Evolutionary conservation across 1,140 invertebrate genomes (phyloP), one percentile per base, ranked within the genome.

Genomic region (Ericerus pela): DNA sequence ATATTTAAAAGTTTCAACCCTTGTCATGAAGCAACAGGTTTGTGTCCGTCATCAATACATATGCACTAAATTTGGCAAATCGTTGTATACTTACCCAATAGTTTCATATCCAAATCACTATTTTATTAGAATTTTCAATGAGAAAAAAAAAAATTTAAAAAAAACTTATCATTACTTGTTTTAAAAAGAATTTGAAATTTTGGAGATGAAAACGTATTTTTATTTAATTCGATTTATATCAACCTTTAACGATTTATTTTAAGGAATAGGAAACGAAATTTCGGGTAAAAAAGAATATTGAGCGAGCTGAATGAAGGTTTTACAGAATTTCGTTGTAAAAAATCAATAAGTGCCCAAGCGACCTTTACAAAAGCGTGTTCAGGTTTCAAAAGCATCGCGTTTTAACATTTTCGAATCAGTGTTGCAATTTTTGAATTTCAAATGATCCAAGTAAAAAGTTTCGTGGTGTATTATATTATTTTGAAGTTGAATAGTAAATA

Each of bases 281-380:
- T 22, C 20, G 26, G 20, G 20, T 8, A 3, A 22, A 47, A 3
- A n/a, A n/a, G n/a, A n/a, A n/a, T n/a, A n/a, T n/a, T n/a, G n/a
- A n/a, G n/a, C n/a, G n/a, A n/a, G n/a, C n/a, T n/a, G n/a, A n/a
- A n/a, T n/a, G 41, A 12, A 10, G 2, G 14, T 24, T 47, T 47
- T 3, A 24, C 20, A 16, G 8, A 24, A 22, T 47, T 47, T 47
- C 14, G 12, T 24, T 20, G 22, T 24, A 24, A 47, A 47, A 47
- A 47, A 47, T 47, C 41, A 47, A 47, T 47, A 47, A 22, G 22
- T 47, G 41, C 41, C 41, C 41, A 47, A 22, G 22, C 26, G 41
- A 18, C 41, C 41, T 24, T 24, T 6, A 47, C 41, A 24, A 10
- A 18, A 47, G 22, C 41, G 41, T 16, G 18, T 24, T 16, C 41